Evolutionary conservation across 2,888 invertebrate genomes (phyloP).

Genomic region (Agrotis clavis): DNA sequence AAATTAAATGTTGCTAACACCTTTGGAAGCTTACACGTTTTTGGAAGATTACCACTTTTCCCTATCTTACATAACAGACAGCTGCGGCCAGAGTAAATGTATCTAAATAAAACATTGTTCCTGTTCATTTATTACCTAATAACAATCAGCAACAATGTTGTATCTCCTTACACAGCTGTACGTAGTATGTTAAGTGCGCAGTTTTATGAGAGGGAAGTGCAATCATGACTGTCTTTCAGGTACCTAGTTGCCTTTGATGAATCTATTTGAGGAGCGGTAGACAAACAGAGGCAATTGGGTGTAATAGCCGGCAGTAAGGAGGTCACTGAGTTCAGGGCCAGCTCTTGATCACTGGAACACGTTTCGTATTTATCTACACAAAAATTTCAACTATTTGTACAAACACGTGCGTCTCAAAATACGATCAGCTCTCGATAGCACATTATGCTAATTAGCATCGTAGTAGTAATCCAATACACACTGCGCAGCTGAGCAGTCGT

Average conservation of each 20-base stretch:
- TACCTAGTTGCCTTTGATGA: conserved; percentile 60
- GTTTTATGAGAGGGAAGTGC: conserved; percentile 67
- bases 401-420: conserved; percentile 71
- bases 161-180: conserved; percentile 32
- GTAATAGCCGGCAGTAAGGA: conserved; percentile 75
- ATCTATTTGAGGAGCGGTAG: conserved; percentile 69
- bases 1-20: background rate
- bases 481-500: too few relatives aligned
- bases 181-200: conserved; percentile 40
- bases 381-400: conserved; percentile 74
- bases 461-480: conserved; percentile 45
- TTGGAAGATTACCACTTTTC: background rate
- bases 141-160: conserved; percentile 25
- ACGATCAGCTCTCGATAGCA: conserved; percentile 64
- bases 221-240: conserved; percentile 70
- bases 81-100: background rate
- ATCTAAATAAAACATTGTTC: conserved; percentile 13
- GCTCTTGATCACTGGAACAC: conserved; percentile 69
- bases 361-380: conserved; percentile 73
- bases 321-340: conserved; percentile 83
- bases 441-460: conserved; percentile 71
- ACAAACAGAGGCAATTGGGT: conserved; percentile 74
- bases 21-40: background rate
- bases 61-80: conserved; percentile 10
- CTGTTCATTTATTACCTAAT: conserved; percentile 21